Conservation (phyloP, 2,797 vertebrate genomes). For the Enteromius paludinosus region DNA sequence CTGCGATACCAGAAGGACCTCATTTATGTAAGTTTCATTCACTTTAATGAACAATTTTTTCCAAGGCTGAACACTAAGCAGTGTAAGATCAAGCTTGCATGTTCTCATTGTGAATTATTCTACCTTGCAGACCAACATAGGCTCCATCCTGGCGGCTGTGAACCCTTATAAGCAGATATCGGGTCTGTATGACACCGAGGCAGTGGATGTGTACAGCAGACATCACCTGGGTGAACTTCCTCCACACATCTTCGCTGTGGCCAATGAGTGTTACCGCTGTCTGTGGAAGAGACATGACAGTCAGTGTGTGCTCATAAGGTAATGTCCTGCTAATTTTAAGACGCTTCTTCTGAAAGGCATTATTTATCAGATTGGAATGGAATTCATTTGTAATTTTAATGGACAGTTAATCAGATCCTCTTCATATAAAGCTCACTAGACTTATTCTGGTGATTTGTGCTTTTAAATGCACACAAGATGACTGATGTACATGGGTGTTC, state of each 20-base stretch:
- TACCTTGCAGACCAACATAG: conserved; percentile 86
- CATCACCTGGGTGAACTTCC: conserved; percentile 92
- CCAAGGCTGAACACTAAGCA: background rate
- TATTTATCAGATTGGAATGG: background rate
- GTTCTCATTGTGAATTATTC: background rate
- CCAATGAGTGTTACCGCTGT: conserved; percentile 94
- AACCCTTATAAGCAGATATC: conserved; percentile 89
- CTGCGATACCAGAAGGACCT: conserved; percentile 85
- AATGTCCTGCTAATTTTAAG: conserved; percentile 5
- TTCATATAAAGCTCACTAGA: background rate
- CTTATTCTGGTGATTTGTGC: background rate
- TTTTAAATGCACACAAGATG: background rate
- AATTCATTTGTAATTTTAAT: background rate
- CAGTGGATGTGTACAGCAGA: conserved; percentile 85
- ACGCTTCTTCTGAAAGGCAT: background rate
- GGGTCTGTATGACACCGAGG: conserved; percentile 81
- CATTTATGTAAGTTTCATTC: conserved; percentile 83
- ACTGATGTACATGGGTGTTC: background rate
- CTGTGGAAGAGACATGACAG: conserved; percentile 93
- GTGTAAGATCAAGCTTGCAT: background rate
- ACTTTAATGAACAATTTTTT: background rate
- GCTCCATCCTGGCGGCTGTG: conserved; percentile 90
- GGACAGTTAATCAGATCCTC: background rate
- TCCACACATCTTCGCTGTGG: conserved; percentile 91
- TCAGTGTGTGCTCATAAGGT: conserved; percentile 95